These are phyloP conservation scores for Eremobia ochroleuca DNA, from an alignment of 2,888 invertebrate species.

Conservation along the genomic window DNA sequence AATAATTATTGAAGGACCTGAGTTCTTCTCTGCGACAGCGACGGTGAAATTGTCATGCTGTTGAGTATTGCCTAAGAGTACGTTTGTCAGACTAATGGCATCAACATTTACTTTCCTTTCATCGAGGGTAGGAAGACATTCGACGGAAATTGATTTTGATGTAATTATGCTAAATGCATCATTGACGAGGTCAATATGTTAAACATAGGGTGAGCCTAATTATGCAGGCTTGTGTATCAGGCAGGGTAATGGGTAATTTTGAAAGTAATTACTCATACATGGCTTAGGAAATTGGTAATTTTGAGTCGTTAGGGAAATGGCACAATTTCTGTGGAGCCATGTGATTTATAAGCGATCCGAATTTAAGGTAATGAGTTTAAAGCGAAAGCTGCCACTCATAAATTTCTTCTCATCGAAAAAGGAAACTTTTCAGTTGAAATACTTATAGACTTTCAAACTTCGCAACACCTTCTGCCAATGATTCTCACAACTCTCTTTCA, in stretches of 20 bases:
- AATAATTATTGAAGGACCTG: conserved; percentile 76
- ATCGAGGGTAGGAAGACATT: conserved; percentile 71
- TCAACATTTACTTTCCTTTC: conserved; percentile 82
- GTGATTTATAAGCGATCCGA: neutral
- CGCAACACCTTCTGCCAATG: neutral
- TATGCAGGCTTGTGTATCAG: conserved; percentile 41
- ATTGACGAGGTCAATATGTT: conserved; percentile 59
- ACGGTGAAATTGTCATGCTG: conserved; percentile 79
- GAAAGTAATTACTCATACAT: conserved; percentile 37
- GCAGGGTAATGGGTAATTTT: conserved; percentile 52
- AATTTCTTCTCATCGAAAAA: neutral
- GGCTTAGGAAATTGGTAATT: conserved; percentile 43
- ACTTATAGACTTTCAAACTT: neutral
- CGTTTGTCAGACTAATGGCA: conserved; percentile 72
- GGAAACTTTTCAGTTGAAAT: neutral
- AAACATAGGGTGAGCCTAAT: conserved; percentile 46
- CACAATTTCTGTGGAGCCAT: conserved; percentile 9
- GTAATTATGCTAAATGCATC: conserved; percentile 57
- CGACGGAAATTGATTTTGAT: conserved; percentile 65
- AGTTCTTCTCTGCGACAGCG: conserved; percentile 75
- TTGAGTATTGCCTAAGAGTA: conserved; percentile 74
- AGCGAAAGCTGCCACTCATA: neutral
- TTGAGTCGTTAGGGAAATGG: conserved; percentile 45
- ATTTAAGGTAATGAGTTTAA: conserved; percentile 2
- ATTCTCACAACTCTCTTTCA: conserved; percentile 37